A percentile compares a stretch with the other conserved stretches of the same genome.
Evolutionary conservation across 2,888 invertebrate species (phyloP).

Genomic region (Stenoptilia bipunctidactyla): DNA sequence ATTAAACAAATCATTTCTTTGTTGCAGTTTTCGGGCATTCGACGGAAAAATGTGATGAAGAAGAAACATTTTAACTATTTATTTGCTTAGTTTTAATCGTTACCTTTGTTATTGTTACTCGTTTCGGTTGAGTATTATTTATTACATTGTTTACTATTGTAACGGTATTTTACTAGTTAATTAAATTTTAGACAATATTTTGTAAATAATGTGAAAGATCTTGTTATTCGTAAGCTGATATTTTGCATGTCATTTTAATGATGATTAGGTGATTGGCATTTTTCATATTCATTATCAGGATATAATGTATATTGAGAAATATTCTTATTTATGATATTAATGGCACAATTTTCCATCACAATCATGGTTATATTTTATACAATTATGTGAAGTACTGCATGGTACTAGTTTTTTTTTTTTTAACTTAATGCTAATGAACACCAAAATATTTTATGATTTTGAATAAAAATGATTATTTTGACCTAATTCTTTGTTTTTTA

Average conservation of each 20-base stretch:
- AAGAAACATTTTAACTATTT: constrained; percentile 79
- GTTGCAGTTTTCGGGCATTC: constrained; percentile 90
- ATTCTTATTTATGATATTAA: constrained; percentile 22
- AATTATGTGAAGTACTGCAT: not conserved
- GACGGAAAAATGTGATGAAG: constrained; percentile 88
- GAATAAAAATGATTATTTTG: constrained; percentile 25
- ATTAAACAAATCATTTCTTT: too few species aligned
- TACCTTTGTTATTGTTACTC: constrained; percentile 60
- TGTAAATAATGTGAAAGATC: constrained; percentile 46
- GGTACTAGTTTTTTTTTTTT: constrained; percentile 15
- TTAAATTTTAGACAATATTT: constrained; percentile 38
- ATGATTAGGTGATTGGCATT: constrained; percentile 41
- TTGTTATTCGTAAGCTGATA: constrained; percentile 31
- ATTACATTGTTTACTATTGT: constrained; percentile 45
- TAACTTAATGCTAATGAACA: constrained; percentile 5
- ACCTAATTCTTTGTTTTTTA: constrained; percentile 7
- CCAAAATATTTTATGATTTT: constrained; percentile 22
- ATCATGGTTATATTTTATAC: constrained; percentile 37
- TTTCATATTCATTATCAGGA: constrained; percentile 57
- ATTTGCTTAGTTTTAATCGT: constrained; percentile 44
- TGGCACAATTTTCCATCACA: constrained; percentile 55
- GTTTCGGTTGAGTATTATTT: constrained; percentile 55
- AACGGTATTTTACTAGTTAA: constrained; percentile 44
- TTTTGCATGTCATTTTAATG: constrained; percentile 48
- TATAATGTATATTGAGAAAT: constrained; percentile 57